A percentile compares a stretch with the other conserved stretches of the same genome.
Evolutionary conservation across 2,888 invertebrate genomes (phyloP).

Genomic region (Scelioninae gen. 2): DNA sequence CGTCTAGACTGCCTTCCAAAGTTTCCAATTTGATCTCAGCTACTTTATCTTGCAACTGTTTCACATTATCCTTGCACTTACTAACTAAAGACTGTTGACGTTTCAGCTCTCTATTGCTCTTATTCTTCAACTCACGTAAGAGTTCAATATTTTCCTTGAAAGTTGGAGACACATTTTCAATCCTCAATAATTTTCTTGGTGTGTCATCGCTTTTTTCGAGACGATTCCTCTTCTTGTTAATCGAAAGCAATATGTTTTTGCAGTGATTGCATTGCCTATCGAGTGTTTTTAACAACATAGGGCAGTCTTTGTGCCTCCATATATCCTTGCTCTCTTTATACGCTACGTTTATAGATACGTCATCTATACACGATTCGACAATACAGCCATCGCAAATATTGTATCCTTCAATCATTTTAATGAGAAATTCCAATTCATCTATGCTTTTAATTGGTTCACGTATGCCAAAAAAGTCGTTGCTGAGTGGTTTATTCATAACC

Average conservation of each 20-base stretch:
- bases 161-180: slow-evolving; percentile 6
- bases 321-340: slow-evolving; percentile 25
- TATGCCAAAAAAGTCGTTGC: no score
- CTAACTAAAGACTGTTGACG: neutral
- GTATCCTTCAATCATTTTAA: slow-evolving; percentile 6
- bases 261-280: slow-evolving; percentile 14
- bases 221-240: slow-evolving; percentile 13
- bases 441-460: no score
- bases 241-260: slow-evolving; percentile 3
- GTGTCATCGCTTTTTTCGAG: slow-evolving; percentile 6
- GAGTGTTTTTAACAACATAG: slow-evolving; percentile 2
- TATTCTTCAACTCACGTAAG: slow-evolving; percentile 15
- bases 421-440: slow-evolving; percentile 4
- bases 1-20: no score
- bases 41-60: slow-evolving; percentile 7
- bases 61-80: slow-evolving; percentile 5
- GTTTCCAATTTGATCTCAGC: slow-evolving; percentile 9
- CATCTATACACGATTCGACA: slow-evolving; percentile 11
- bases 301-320: slow-evolving; percentile 41
- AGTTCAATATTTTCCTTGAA: slow-evolving; percentile 2
- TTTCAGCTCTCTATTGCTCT: slow-evolving; percentile 9
- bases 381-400: slow-evolving; percentile 10
- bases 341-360: neutral
- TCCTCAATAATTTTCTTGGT: slow-evolving; percentile 2
- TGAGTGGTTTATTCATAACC: no score